Conservation (phyloP, 1,140 invertebrate species). For the Dreissena rostriformis region DNA sequence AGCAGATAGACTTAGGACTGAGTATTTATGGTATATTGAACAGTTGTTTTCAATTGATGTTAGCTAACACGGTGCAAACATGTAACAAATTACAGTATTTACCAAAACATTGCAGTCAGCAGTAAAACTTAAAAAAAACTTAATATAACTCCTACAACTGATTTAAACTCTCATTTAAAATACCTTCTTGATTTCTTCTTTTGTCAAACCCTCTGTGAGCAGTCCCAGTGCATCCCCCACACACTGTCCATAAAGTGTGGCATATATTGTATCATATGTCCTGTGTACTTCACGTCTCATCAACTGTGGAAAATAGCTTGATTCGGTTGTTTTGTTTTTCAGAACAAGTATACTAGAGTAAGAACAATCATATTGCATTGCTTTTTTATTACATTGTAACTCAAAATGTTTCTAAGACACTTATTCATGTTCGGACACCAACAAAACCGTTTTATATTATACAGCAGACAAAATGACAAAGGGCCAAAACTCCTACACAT, state of each 20-base stretch:
- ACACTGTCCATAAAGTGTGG: conserved; percentile 72
- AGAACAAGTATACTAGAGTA: neutral
- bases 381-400: neutral
- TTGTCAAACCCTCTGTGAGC: conserved; percentile 70
- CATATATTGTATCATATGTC: conserved; percentile 64
- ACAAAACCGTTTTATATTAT: no score
- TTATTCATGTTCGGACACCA: neutral
- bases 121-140: no score
- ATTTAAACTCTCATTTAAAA: neutral
- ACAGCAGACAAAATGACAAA: no score
- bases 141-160: no score
- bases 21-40: no score
- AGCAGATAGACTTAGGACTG: no score
- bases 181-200: conserved; percentile 68
- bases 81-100: no score
- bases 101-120: no score
- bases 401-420: neutral
- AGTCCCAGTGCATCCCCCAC: conserved; percentile 74
- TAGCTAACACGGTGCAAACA: no score
- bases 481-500: no score
- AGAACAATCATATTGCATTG: neutral
- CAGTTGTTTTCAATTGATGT: no score
- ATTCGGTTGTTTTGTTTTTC: neutral
- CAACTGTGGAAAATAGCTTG: conserved; percentile 27
- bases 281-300: conserved; percentile 48